These are phyloP conservation scores for Hycleus phaleratus DNA, from an alignment of 1,140 invertebrate genomes.

Conservation along the genomic window DNA sequence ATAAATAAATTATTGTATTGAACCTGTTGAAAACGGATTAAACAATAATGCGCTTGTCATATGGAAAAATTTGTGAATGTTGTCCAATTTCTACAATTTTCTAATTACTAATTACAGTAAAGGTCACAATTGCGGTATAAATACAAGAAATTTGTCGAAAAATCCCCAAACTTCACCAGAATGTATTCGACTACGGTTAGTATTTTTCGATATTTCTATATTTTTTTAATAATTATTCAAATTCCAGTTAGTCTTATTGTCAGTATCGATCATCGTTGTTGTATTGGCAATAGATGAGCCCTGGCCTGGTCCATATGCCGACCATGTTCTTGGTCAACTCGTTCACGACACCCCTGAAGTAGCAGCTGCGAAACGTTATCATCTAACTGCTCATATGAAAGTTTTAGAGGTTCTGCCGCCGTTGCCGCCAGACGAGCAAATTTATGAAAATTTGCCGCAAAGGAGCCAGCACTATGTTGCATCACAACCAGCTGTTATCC, in stretches of 20 bases:
- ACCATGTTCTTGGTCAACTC: constrained; percentile 11
- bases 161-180: too few relatives aligned
- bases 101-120: too few relatives aligned
- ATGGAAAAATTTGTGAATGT: too few relatives aligned
- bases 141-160: too few relatives aligned
- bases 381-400: constrained; percentile 6
- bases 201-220: too few relatives aligned
- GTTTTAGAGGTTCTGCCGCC: constrained; percentile 11
- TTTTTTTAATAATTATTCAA: too few relatives aligned
- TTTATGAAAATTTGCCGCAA: not conserved
- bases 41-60: too few relatives aligned
- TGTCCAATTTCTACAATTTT: too few relatives aligned
- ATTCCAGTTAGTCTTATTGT: not conserved
- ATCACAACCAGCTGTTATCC: not conserved
- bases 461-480: not conserved
- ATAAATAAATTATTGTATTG: too few relatives aligned
- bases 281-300: not conserved
- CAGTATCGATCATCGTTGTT: not conserved
- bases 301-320: constrained; percentile 17
- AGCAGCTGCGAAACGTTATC: constrained; percentile 16
- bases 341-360: constrained; percentile 27
- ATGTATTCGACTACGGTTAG: too few relatives aligned
- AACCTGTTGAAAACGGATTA: too few relatives aligned
- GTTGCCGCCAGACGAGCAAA: constrained; percentile 13
- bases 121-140: too few relatives aligned